phyloP scores from a whole-genome alignment of 2,888 invertebrate species.

The Andricus curvator region DNA sequence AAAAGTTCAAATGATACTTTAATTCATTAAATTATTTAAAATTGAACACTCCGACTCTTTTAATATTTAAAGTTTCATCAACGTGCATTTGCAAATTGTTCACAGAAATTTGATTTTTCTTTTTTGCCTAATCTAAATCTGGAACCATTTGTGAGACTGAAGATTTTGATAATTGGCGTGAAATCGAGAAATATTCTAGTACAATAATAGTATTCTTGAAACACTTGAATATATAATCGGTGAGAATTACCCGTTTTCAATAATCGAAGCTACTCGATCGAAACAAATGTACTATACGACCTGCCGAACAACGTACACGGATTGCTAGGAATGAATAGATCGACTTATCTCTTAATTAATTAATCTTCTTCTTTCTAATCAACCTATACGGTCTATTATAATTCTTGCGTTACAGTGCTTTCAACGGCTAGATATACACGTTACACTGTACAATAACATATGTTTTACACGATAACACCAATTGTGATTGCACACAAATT shows the following conservation, averaged over 20 bases:
- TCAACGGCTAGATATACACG: constrained; percentile 61
- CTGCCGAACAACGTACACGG: constrained; percentile 63
- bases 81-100: too few relatives aligned
- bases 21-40: not conserved
- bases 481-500: constrained; percentile 57
- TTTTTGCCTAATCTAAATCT: not conserved
- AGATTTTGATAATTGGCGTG: not conserved
- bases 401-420: constrained; percentile 59
- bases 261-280: constrained; percentile 51
- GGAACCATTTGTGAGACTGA: not conserved
- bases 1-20: not conserved
- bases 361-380: constrained; percentile 45
- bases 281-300: constrained; percentile 50
- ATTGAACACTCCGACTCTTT: not conserved
- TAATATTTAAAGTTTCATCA: too few relatives aligned
- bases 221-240: not conserved
- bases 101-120: too few relatives aligned
- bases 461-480: constrained; percentile 63
- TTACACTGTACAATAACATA: constrained; percentile 68
- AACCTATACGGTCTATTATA: constrained; percentile 46
- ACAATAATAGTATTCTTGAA: not conserved
- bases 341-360: constrained; percentile 57
- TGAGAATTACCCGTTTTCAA: constrained; percentile 45
- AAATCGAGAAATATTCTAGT: constrained; percentile 16
- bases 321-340: constrained; percentile 59